phyloP scores from a whole-genome alignment of 2,797 vertebrate genomes.

The Gadopsis bispinosus region DNA sequence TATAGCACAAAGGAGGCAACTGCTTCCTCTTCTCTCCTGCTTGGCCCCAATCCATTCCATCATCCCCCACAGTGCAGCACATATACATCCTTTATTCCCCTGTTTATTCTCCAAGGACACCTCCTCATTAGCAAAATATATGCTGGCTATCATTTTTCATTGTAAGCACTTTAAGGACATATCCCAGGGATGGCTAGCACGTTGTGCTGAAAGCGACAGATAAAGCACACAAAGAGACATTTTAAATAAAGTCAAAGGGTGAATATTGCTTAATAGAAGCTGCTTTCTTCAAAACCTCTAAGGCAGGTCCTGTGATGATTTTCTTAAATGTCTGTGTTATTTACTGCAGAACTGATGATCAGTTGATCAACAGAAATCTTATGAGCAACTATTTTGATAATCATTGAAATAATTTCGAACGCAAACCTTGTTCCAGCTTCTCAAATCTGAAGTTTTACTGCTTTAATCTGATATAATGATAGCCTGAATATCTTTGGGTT shows the following conservation, averaged over 20 bases:
- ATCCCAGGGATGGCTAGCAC: slow-evolving; percentile 47
- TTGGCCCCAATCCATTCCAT: slow-evolving; percentile 76
- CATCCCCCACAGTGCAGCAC: slow-evolving; percentile 77
- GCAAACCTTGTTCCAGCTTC: neutral
- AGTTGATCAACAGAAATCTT: slow-evolving; percentile 15
- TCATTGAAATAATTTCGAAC: neutral
- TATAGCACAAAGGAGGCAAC: slow-evolving; percentile 83
- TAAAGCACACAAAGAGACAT: slow-evolving; percentile 37
- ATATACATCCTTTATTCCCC: slow-evolving; percentile 74
- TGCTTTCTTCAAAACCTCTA: slow-evolving; percentile 17
- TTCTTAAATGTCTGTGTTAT: neutral
- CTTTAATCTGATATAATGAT: neutral
- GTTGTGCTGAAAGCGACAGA: slow-evolving; percentile 32
- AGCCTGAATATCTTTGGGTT: slow-evolving; percentile 1
- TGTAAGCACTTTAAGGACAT: slow-evolving; percentile 67
- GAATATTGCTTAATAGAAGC: slow-evolving; percentile 5
- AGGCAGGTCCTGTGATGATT: neutral
- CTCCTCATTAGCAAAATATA: slow-evolving; percentile 80
- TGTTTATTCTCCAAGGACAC: slow-evolving; percentile 76
- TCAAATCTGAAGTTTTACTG: neutral
- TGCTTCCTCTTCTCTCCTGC: slow-evolving; percentile 81
- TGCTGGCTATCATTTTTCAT: slow-evolving; percentile 75
- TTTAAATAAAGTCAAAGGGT: slow-evolving; percentile 27
- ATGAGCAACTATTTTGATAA: neutral
- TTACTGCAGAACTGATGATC: neutral